Evolutionary conservation across 35 echinoderm and acorn worm species (phyloP), one percentile per base, ranked within the genome.

Genomic region (Apostichopus parvimensis): DNA sequence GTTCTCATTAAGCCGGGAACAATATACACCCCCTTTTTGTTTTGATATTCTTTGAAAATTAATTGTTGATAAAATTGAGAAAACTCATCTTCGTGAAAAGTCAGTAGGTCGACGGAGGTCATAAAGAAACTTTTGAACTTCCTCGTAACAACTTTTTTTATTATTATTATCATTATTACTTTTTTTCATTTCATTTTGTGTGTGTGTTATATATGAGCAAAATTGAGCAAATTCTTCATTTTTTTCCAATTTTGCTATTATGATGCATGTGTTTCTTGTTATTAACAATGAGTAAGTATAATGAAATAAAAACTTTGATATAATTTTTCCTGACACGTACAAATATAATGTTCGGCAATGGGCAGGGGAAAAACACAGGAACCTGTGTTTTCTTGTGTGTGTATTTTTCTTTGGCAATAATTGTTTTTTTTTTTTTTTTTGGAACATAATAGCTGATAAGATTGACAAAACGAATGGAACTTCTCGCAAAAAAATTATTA

Each of bases 1-100:
- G 86, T 54, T 88, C 86, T 21, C 86, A 88, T 88, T 88, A 88
- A 88, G 72, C 64, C 61, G 60, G 86, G 61, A 88, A 88, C 86
- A 88, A 60, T 88, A 88, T 88, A 88, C 86, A 72, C 57, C 52
- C 61, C 86, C 79, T 75, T 88, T 72, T 72, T 88, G 34, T 17
- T 24, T 88, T 88, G 57, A 66, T 88, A 64, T 88, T 88, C 79
- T 82, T 88, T 54, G 22, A 17, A 88, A 88, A 88, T 88, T 88
- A 88, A 88, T 88, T 14, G 86, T 88, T 88, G 62, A 88, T 88
- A 68, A 88, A 55, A 88, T 18, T 18, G 86, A 88, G 20, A 52
- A 73, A 72, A 72, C 60, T 53, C 86, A 88, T 88, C 64, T 54
- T 34, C 5, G 8, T 72, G 21, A 24, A n/a, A 75, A 75, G 15